Conservation (phyloP, 2,888 invertebrate genomes). For the Chrysolina haemoptera region DNA sequence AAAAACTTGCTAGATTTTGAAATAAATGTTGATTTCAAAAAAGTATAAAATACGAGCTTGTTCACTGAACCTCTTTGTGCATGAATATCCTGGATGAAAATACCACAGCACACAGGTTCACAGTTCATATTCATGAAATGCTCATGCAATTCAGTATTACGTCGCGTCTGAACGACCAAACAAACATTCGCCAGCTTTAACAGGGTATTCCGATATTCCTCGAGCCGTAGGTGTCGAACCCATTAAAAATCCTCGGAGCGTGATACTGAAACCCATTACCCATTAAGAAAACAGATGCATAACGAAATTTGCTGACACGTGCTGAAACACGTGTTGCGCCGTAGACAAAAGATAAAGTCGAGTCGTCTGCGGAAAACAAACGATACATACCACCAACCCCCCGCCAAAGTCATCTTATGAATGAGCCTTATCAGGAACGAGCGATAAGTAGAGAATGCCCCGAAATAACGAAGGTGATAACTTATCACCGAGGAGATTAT, state of each 20-base stretch:
- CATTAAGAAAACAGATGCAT: conserved; percentile 44
- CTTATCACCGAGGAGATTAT: conserved; percentile 64
- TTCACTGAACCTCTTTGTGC: too few relatives aligned
- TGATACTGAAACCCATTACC: conserved; percentile 41
- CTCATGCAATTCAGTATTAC: neutral
- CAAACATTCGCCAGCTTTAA: neutral
- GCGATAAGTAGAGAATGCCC: conserved; percentile 56
- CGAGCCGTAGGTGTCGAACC: conserved; percentile 35
- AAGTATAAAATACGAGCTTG: too few relatives aligned
- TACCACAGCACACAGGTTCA: too few relatives aligned
- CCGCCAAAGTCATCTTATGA: conserved; percentile 51
- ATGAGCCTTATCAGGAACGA: conserved; percentile 45
- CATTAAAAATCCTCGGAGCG: conserved; percentile 36
- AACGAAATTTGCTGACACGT: conserved; percentile 47
- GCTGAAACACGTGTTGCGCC: conserved; percentile 45
- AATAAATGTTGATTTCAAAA: too few relatives aligned
- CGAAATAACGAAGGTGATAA: conserved; percentile 67
- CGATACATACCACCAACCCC: conserved; percentile 42
- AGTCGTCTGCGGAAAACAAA: conserved; percentile 39
- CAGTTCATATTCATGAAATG: too few relatives aligned
- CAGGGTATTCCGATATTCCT: neutral
- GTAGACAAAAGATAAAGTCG: conserved; percentile 40
- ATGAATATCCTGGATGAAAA: too few relatives aligned
- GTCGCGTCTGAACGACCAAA: neutral
- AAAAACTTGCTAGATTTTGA: too few relatives aligned